These are phyloP conservation scores for Sceloporus undulatus DNA, from an alignment of 2,113 vertebrate species.

Conservation along the genomic window DNA sequence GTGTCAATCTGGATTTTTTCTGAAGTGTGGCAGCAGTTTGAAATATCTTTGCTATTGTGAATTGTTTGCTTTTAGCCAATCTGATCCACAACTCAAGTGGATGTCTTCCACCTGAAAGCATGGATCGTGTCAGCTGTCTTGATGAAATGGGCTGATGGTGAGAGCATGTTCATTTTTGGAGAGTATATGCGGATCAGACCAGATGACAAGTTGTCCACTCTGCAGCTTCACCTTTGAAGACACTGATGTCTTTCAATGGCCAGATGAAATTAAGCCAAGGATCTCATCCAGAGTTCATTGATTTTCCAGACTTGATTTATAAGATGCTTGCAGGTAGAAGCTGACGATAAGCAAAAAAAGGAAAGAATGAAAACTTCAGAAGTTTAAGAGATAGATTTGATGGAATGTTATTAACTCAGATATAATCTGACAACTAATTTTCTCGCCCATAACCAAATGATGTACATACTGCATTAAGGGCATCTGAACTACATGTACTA, in stretches of 20 bases:
- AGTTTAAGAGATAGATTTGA: neutral
- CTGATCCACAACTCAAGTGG: too few species aligned
- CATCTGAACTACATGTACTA: neutral
- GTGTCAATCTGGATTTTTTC: too few species aligned
- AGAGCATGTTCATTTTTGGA: too few species aligned
- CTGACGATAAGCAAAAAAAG: neutral
- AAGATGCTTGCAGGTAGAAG: neutral
- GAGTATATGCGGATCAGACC: too few species aligned
- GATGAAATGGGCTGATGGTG: too few species aligned
- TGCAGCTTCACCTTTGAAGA: too few species aligned
- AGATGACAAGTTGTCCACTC: too few species aligned
- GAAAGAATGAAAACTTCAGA: neutral
- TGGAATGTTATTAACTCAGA: neutral
- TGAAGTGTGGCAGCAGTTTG: too few species aligned
- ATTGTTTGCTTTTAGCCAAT: too few species aligned
- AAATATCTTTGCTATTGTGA: too few species aligned
- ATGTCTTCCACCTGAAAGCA: too few species aligned
- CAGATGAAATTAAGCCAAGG: neutral
- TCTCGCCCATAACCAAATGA: neutral
- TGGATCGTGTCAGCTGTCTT: too few species aligned
- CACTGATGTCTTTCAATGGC: neutral
- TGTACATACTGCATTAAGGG: neutral
- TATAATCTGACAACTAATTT: neutral
- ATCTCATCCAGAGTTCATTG: neutral
- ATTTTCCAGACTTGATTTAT: neutral